Percentiles rank a stretch among this genome's conserved stretches.
phyloP scores from a whole-genome alignment of 1,140 invertebrate species.

The Drosophila nasuta region DNA sequence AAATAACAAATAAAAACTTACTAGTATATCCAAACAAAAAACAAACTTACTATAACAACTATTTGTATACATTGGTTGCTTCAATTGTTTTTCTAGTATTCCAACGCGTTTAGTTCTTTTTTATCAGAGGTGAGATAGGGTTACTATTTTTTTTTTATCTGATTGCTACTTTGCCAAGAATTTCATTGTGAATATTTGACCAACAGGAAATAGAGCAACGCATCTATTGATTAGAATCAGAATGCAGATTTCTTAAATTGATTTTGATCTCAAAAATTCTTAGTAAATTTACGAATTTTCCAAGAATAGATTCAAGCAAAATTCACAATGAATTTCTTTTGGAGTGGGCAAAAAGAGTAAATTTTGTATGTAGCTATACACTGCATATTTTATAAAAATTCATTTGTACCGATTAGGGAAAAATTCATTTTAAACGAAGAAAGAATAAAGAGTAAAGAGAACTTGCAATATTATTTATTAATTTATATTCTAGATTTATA shows the following conservation, averaged over 20 bases:
- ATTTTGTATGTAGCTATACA: too few species aligned
- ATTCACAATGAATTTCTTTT: background rate
- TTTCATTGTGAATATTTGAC: slow-evolving; percentile 24
- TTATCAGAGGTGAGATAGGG: slow-evolving; percentile 14
- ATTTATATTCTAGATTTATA: too few species aligned
- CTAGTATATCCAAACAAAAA: slow-evolving; percentile 52
- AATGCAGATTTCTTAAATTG: slow-evolving; percentile 51
- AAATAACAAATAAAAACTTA: slow-evolving; percentile 60
- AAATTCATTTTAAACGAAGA: too few species aligned
- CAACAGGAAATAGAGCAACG: slow-evolving; percentile 26
- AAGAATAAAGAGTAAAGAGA: too few species aligned
- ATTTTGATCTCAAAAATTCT: slow-evolving; percentile 40
- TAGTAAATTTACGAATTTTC: slow-evolving; percentile 6
- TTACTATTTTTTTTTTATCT: slow-evolving; percentile 14
- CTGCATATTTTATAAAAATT: too few species aligned
- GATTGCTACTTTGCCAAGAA: slow-evolving; percentile 21
- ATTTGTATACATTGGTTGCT: slow-evolving; percentile 51
- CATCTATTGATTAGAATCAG: slow-evolving; percentile 63
- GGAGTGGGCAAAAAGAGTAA: too few species aligned
- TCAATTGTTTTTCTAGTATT: slow-evolving; percentile 41
- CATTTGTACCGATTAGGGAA: too few species aligned
- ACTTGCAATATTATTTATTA: too few species aligned
- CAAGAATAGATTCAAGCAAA: background rate
- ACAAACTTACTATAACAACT: slow-evolving; percentile 52
- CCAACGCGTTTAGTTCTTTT: slow-evolving; percentile 2